These are phyloP conservation scores for Keiferia lycopersicella DNA, from an alignment of 2,888 invertebrate species.

Conservation along the genomic window DNA sequence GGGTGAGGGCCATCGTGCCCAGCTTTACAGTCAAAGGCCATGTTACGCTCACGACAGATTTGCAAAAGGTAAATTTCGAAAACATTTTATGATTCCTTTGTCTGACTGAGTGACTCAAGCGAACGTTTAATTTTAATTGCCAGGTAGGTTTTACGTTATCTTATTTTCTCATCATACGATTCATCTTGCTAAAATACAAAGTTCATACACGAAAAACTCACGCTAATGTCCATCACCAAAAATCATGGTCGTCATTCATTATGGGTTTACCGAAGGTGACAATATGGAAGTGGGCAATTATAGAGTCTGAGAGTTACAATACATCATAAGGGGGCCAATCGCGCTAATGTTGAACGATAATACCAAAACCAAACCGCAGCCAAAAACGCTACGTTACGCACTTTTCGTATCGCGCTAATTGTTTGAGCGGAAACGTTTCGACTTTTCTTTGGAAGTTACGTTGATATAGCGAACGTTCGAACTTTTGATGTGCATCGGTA, in stretches of 20 bases:
- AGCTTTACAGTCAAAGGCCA: conserved; percentile 90
- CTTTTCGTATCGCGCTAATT: too few species aligned
- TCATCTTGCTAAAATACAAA: not conserved
- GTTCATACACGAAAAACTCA: not conserved
- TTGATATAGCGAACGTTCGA: too few species aligned
- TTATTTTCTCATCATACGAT: not conserved
- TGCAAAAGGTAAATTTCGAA: conserved; percentile 85
- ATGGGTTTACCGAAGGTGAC: conserved; percentile 23
- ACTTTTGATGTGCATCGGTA: too few species aligned
- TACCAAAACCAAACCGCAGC: too few species aligned
- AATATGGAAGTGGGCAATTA: conserved; percentile 27
- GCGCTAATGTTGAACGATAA: too few species aligned
- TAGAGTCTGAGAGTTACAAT: conserved; percentile 15
- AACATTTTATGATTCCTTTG: not conserved
- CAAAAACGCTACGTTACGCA: too few species aligned
- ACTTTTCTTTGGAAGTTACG: too few species aligned
- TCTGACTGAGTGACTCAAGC: not conserved
- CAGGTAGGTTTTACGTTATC: not conserved
- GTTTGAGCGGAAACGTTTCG: too few species aligned
- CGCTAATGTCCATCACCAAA: conserved; percentile 12
- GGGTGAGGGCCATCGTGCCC: conserved; percentile 89
- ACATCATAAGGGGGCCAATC: too few species aligned
- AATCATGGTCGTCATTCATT: conserved; percentile 15
- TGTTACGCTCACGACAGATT: conserved; percentile 88
- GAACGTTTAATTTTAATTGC: not conserved